A percentile compares a stretch with the other conserved stretches of the same genome.
Evolutionary conservation across 2,888 invertebrate species (phyloP).

Genomic region (Netelia virgata): DNA sequence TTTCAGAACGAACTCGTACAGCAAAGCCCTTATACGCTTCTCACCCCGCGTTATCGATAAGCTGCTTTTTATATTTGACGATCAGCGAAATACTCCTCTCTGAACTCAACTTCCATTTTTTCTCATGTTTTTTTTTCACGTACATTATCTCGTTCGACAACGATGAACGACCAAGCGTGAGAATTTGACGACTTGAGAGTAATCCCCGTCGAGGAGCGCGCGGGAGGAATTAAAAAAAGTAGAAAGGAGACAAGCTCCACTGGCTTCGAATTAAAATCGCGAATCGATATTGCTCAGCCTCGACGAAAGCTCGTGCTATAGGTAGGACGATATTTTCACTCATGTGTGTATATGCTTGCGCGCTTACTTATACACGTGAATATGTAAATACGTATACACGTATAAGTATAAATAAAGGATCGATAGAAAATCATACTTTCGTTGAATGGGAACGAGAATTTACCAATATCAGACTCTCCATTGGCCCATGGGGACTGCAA

Average conservation of each 20-base stretch:
- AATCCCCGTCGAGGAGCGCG: not conserved
- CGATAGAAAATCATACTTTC: constrained; percentile 28
- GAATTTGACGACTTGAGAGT: constrained; percentile 36
- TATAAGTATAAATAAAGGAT: not conserved
- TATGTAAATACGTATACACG: not conserved
- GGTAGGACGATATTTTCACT: not conserved
- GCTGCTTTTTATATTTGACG: not conserved
- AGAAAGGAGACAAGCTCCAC: not conserved
- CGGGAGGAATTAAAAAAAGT: not conserved
- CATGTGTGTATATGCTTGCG: not conserved
- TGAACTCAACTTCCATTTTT: not conserved
- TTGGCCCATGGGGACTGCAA: constrained; percentile 26
- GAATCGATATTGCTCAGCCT: constrained; percentile 28
- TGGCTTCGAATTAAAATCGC: constrained; percentile 35
- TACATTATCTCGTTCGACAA: not conserved
- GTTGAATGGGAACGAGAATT: constrained; percentile 22
- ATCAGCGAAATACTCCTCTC: constrained; percentile 28
- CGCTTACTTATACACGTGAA: not conserved
- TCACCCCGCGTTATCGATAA: constrained; percentile 9
- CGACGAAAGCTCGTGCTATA: not conserved
- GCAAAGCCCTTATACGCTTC: not conserved
- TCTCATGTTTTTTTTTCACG: not conserved
- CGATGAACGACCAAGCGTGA: constrained; percentile 4
- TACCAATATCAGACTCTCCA: constrained; percentile 41
- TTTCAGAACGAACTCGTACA: not conserved